Evolutionary conservation across 1,140 invertebrate species (phyloP), one percentile per base, ranked within the genome.

Genomic region (Limonius californicus): DNA sequence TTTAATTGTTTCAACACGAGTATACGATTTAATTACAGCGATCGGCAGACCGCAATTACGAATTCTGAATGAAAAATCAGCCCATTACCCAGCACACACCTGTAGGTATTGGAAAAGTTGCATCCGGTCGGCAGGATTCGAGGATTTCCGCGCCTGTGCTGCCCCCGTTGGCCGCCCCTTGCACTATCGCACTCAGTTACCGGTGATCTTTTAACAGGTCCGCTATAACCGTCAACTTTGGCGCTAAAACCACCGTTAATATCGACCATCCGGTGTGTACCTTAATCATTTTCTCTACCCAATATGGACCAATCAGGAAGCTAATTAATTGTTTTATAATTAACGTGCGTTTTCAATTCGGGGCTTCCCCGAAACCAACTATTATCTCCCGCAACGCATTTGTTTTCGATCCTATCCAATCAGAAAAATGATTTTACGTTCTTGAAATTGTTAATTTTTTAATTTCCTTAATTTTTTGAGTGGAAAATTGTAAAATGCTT

Each of bases 31-130:
- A n/a, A n/a, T n/a, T n/a, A n/a, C n/a, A n/a, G n/a, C n/a, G n/a
- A n/a, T n/a, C n/a, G n/a, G n/a, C n/a, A n/a, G n/a, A n/a, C n/a
- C n/a, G n/a, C n/a, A n/a, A n/a, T n/a, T n/a, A n/a, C n/a, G n/a
- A n/a, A n/a, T n/a, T n/a, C n/a, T n/a, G n/a, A n/a, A n/a, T n/a
- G n/a, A n/a, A n/a, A n/a, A n/a, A n/a, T n/a, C n/a, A n/a, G n/a
- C n/a, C n/a, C n/a, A n/a, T n/a, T n/a, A n/a, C n/a, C n/a, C n/a
- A n/a, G n/a, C n/a, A n/a, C 57, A 59, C 66, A 68, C 66, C 66
- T 68, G 66, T 68, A 68, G 66, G 64, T 68, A 68, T 68, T 59
- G 66, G 63, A 65, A 62, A 63, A 68, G 62, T 59, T 65, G 61
- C 63, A 62, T 68, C 66, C 55, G 50, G 63, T 65, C 66, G 66